Evolutionary conservation across 1,140 invertebrate species (phyloP).

Genomic region (Diachasmimorpha longicaudata): DNA sequence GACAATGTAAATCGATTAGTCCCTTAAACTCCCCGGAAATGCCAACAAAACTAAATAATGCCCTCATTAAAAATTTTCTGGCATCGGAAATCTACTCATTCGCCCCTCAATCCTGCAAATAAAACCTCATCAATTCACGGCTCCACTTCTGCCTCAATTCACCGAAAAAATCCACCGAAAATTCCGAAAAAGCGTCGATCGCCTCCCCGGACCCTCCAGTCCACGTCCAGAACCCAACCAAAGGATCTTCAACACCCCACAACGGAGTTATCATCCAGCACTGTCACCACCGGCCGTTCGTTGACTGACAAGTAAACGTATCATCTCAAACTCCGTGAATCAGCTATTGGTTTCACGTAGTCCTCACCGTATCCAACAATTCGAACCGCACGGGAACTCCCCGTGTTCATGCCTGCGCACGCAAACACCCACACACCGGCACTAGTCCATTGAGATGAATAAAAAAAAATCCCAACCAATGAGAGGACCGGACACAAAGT

Average conservation of each 20-base stretch:
- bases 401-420: not conserved
- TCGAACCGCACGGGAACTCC: not conserved
- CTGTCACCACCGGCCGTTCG: not conserved
- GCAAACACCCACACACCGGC: not conserved
- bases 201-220: not conserved
- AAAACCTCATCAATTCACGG: too few relatives aligned
- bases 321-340: not conserved
- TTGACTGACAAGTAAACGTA: not conserved
- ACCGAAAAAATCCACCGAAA: too few relatives aligned
- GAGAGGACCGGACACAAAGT: not conserved
- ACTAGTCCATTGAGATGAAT: not conserved
- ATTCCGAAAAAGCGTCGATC: too few relatives aligned
- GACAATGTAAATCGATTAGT: too few relatives aligned
- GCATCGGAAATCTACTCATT: too few relatives aligned
- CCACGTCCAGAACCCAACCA: not conserved
- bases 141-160: too few relatives aligned
- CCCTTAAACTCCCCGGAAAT: too few relatives aligned
- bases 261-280: not conserved
- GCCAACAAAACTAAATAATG: too few relatives aligned
- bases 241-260: not conserved
- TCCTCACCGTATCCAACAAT: not conserved
- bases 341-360: not conserved
- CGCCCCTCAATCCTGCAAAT: too few relatives aligned
- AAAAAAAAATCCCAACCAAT: slow-evolving; percentile 11
- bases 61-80: too few relatives aligned